Base-by-base conservation (phyloP, 1,140 invertebrate species). In the Zaprionus vittiger region DNA sequence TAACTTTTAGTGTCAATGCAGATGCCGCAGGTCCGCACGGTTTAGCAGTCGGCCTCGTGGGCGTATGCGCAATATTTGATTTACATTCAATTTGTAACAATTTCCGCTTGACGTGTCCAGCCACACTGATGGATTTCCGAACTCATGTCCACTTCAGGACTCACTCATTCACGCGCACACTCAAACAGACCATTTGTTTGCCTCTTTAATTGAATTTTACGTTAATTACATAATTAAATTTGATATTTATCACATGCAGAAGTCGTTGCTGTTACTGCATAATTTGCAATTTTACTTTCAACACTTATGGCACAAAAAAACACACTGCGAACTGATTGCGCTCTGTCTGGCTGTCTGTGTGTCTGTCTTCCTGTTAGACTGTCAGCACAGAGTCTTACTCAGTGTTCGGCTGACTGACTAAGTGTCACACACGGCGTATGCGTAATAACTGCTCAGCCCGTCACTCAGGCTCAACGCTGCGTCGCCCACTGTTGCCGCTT, bases 11-110 rank as follows among this genome's bases (percentile, higher is more conserved):
- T 57, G 34, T 73, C 63, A 71, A 37, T 61, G 54, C 52, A 62
- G 20, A 55, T 38, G 47, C 41, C 60, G 44, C 49, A 56, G 41
- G 41, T 17, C 41, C 47, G 55, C 20, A 38, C 17, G 11, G 49
- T 52, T 52, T 72, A 17, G 12, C 31, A 20, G 54, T 61, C 56
- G 49, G 20, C 54, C 37, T 11, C 12, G 1, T 54, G 34, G 64
- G 65, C 65, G 65, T 74, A 78, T 74, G 52, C 37, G 72, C 56
- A 66, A 72, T 83, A 80, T 82, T 86, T 82, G 68, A 82, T 80
- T 82, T 62, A 81, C 71, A 62, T 84, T 84, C 68, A 78, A 85
- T 81, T 81, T 84, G 59, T 59, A 60, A 70, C 67, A 79, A 84
- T 78, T 81, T 81, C 63, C 82, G 75, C 37, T 61, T 22, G 31